Evolutionary conservation across 1,140 invertebrate genomes (phyloP), one percentile per base, ranked within the genome.

Genomic region (Drosophila ogumai): DNA sequence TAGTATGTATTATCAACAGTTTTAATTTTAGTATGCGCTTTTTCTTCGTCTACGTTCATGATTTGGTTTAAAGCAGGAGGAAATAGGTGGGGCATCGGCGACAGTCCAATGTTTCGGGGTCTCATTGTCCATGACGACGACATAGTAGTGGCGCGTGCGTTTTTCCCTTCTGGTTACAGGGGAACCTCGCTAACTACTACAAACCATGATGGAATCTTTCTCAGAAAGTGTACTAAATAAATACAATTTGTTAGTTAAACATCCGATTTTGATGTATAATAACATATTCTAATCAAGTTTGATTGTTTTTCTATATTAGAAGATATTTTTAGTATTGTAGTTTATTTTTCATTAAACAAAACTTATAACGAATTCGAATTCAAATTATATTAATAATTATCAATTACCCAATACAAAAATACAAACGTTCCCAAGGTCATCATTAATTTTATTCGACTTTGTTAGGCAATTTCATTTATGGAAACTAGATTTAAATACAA

Each of bases 21-120:
- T 72, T 72, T 58, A 72, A 72, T 72, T 58, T 72, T 72, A 58
- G 68, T 72, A 58, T 57, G 65, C 43, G 50, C 31, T 57, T 69
- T 68, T 71, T 40, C 25, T 47, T 47, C 41, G 17, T 17, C 67
- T 68, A 22, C 41, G 36, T 32, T 68, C 17, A 71, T 55, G 13
- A 71, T 52, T 66, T 43, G 17, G 46, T 47, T 28, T 12, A 43
- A 49, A 12, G 19, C 28, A 28, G 36, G 13, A 71, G 41, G 15
- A 57, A 46, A 17, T 69, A 67, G 40, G 22, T 55, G 60, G 47
- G 66, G 66, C 46, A 44, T 55, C n/a, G 28, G 28, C 28, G 28
- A 10, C 31, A 50, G 58, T 28, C 22, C 46, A 54, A 47, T 32
- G 28, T 36, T 66, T 66, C 10, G 32, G 22, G 17, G 59, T 64